These are phyloP conservation scores for Syngnathus scovelli DNA, from an alignment of 2,113 vertebrate species.

Conservation along the genomic window DNA sequence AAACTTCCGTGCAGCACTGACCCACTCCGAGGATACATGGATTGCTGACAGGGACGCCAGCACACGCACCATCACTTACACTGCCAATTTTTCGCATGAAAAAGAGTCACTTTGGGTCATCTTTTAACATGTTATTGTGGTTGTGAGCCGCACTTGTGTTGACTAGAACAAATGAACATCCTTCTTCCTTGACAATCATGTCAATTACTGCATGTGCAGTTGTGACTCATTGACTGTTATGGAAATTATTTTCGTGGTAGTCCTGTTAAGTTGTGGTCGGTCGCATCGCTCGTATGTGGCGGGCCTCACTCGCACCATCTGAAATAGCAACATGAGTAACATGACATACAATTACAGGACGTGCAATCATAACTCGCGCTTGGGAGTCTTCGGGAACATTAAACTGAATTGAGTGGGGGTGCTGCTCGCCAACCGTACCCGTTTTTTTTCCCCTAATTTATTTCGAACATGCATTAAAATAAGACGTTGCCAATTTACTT, in stretches of 20 bases:
- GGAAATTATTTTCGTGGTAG: too few relatives aligned
- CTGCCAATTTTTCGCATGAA: neutral
- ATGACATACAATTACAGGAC: neutral
- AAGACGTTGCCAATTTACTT: neutral
- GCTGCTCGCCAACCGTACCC: neutral
- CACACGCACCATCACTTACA: neutral
- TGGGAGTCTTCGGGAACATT: neutral
- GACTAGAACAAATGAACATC: neutral
- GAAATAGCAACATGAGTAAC: neutral
- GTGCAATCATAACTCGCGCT: neutral
- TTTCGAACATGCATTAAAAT: too few relatives aligned
- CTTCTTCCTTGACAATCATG: too few relatives aligned
- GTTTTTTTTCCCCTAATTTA: too few relatives aligned
- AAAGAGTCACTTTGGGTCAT: neutral
- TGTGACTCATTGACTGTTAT: too few relatives aligned
- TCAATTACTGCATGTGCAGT: too few relatives aligned
- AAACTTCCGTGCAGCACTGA: slow-evolving; percentile 3
- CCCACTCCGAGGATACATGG: neutral
- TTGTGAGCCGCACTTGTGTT: neutral
- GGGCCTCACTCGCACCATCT: neutral
- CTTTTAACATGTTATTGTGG: neutral
- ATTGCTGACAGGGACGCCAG: slow-evolving; percentile 2
- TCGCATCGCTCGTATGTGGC: neutral
- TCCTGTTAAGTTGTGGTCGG: too few relatives aligned
- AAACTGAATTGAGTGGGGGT: too few relatives aligned